Percentiles rank a stretch among this genome's conserved stretches.
Conservation (phyloP, 92 coral and sea anemone genomes). For the Actinernus sp. region DNA sequence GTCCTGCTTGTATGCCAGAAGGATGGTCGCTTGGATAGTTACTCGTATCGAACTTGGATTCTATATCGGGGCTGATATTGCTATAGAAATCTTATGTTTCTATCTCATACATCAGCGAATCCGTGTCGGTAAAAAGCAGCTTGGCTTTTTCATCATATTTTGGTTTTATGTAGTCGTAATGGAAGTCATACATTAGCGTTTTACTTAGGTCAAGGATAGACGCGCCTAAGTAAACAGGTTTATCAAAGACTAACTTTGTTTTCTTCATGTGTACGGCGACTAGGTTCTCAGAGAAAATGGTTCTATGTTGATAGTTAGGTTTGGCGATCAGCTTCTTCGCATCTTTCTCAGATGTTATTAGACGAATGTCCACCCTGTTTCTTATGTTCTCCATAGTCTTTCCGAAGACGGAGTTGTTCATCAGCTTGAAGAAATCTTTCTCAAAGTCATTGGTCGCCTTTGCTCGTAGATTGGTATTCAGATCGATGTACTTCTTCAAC, state of each 20-base stretch:
- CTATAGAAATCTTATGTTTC: slow-evolving; percentile 35
- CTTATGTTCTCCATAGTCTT: slow-evolving; percentile 48
- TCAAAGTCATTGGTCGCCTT: slow-evolving; percentile 42
- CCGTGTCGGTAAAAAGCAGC: slow-evolving; percentile 39
- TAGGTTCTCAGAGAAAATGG: slow-evolving; percentile 41
- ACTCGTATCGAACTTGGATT: slow-evolving; percentile 38
- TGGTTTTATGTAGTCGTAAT: slow-evolving; percentile 29
- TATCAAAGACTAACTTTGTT: too few relatives aligned
- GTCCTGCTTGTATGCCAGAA: slow-evolving; percentile 9
- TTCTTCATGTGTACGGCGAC: slow-evolving; percentile 54
- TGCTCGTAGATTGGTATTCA: slow-evolving; percentile 49
- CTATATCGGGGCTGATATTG: slow-evolving; percentile 33
- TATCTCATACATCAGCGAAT: slow-evolving; percentile 16
- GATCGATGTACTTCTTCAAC: slow-evolving; percentile 39
- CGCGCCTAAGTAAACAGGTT: slow-evolving; percentile 76
- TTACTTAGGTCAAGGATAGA: slow-evolving; percentile 68
- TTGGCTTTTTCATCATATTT: slow-evolving; percentile 38
- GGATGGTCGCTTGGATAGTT: slow-evolving; percentile 41
- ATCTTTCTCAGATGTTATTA: slow-evolving; percentile 29
- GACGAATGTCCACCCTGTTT: too few relatives aligned
- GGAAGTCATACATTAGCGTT: slow-evolving; percentile 56
- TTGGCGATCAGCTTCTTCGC: slow-evolving; percentile 30
- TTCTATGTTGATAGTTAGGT: slow-evolving; percentile 48
- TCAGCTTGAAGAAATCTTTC: slow-evolving; percentile 50
- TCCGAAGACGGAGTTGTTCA: slow-evolving; percentile 62